A percentile compares a stretch with the other conserved stretches of the same genome.
Evolutionary conservation across 92 coral and sea anemone genomes (phyloP).

Genomic region (Epizoanthus scotinus): DNA sequence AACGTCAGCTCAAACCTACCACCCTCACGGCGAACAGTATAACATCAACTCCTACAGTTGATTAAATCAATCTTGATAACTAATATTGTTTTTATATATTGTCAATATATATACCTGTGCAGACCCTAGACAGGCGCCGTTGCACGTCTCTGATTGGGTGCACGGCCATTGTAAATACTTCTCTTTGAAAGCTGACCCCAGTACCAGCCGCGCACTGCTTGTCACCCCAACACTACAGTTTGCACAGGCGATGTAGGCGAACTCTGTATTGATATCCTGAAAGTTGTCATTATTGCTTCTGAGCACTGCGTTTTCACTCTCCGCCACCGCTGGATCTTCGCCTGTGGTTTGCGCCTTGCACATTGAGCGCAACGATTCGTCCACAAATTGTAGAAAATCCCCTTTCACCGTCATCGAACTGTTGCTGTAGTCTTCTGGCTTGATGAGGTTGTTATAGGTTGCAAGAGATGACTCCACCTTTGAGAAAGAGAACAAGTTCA

Average conservation of each 20-base stretch:
- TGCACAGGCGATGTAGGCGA: slow-evolving; percentile 54
- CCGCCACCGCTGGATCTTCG: slow-evolving; percentile 64
- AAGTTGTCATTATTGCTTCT: slow-evolving; percentile 68
- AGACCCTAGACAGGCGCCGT: slow-evolving; percentile 89
- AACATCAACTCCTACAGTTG: too few relatives aligned
- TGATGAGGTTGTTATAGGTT: slow-evolving; percentile 53
- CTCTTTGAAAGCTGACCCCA: slow-evolving; percentile 71
- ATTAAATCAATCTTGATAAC: too few relatives aligned
- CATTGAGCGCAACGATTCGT: slow-evolving; percentile 69
- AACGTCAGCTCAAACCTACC: too few relatives aligned
- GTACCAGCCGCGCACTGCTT: slow-evolving; percentile 58
- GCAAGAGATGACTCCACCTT: slow-evolving; percentile 63
- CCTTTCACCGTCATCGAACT: slow-evolving; percentile 60
- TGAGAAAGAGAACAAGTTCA: neutral
- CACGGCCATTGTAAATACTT: slow-evolving; percentile 80
- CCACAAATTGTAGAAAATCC: slow-evolving; percentile 48
- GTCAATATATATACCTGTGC: slow-evolving; percentile 67
- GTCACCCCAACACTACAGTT: slow-evolving; percentile 50
- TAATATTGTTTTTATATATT: too few relatives aligned
- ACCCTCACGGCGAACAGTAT: too few relatives aligned
- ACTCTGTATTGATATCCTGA: slow-evolving; percentile 54
- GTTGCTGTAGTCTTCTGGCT: slow-evolving; percentile 57
- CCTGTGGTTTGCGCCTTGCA: slow-evolving; percentile 73
- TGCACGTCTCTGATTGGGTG: slow-evolving; percentile 66
- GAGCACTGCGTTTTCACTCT: slow-evolving; percentile 60